Evolutionary conservation across 2,113 vertebrate species (phyloP).

Genomic region (Tylochromis polylepis): DNA sequence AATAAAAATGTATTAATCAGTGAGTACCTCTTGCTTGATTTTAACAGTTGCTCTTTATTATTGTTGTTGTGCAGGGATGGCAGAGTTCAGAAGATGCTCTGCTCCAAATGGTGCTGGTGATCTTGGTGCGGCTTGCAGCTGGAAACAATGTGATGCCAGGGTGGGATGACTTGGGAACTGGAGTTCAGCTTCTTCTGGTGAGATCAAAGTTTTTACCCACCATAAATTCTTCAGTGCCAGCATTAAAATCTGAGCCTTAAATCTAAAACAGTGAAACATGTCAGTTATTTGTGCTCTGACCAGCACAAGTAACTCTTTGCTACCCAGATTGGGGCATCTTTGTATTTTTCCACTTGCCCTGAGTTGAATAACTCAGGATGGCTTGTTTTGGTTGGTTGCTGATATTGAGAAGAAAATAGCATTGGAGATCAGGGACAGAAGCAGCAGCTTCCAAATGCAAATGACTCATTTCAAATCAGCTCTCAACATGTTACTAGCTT

Average conservation of each 20-base stretch:
- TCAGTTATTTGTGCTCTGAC: background rate
- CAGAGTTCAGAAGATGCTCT: slow-evolving; percentile 90
- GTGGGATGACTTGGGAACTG: slow-evolving; percentile 84
- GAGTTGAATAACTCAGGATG: background rate
- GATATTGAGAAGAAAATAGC: background rate
- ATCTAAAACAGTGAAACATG: background rate
- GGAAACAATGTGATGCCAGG: slow-evolving; percentile 72
- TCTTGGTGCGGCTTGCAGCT: slow-evolving; percentile 73
- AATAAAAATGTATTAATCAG: background rate
- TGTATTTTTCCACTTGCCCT: background rate
- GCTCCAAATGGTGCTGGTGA: slow-evolving; percentile 83
- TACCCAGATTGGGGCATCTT: background rate
- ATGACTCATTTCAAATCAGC: background rate
- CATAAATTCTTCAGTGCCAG: background rate
- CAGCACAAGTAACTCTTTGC: background rate
- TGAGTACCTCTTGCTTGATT: background rate
- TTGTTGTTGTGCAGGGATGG: slow-evolving; percentile 80
- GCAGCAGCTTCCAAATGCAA: background rate
- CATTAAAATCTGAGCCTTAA: background rate
- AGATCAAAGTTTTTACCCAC: background rate
- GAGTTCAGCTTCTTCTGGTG: slow-evolving; percentile 89
- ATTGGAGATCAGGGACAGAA: background rate
- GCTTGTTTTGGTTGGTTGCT: background rate
- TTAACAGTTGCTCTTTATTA: background rate
- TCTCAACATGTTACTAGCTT: background rate